Evolutionary conservation across 2,797 vertebrate species (phyloP), one percentile per base, ranked within the genome.

Genomic region (Anniella stebbinsi): DNA sequence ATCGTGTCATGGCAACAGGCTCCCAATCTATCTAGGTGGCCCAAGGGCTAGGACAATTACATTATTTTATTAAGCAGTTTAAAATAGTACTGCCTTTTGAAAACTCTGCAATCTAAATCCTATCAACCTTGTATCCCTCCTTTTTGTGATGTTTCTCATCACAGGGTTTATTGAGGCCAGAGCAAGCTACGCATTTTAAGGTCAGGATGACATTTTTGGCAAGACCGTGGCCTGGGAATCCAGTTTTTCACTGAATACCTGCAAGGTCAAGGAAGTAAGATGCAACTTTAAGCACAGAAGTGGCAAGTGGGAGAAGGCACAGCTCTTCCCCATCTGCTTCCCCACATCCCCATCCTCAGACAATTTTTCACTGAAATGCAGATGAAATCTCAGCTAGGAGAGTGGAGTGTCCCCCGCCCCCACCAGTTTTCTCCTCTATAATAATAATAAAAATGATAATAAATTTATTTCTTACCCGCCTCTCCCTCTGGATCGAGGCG

Each of bases 291-390:
- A 57, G 48, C 69, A 57, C 21, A 17, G 4, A 12, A 12, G 25
- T 33, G 28, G 23, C 30, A n/a, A 7, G 4, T 12, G 17, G 36
- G 67, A 70, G 38, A 2, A 13, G 33, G 54, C 25, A 9, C 11
- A 6, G 25, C 7, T 67, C 11, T 48, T 80, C n/a, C 23, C 12
- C 36, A 38, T 36, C 45, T 0, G 1, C 0, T 9, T 63, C 48
- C 72, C 13, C 25, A 0, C 8, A 87, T 95, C 99, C 98, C 96
- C 97, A 88, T 98, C 97, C 15, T 97, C 96, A 0, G 17, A 13
- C 45, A n/a, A 54, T 21, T 75, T 45, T 75, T 11, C 23, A 45
- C 63, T 10, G 17, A 70, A 60, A 83, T 15, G 2, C 12, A 23
- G 10, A 18, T 84, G 23, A 48, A 80, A n/a, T 13, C 18, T 12